A percentile compares a stretch with the other conserved stretches of the same genome.
These are phyloP conservation scores for Aurelia aurita complex sp. Pacific DNA, from an alignment of 30 jellyfish, hydroid and myxozoan species.

Conservation along the genomic window DNA sequence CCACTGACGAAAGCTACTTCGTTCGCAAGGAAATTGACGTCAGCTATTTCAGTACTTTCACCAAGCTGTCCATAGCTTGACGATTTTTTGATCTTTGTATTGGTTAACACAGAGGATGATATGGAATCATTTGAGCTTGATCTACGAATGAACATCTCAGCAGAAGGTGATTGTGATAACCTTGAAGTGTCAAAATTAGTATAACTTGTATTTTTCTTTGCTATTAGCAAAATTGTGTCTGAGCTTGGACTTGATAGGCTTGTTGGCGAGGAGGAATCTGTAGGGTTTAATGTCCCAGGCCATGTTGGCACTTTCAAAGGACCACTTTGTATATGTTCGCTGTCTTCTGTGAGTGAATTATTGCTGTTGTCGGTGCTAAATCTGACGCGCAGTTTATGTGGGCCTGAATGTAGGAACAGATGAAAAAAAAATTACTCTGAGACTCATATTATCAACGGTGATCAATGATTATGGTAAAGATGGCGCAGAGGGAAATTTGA, in stretches of 20 bases:
- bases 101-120: conserved; percentile 11
- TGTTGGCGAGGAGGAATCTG: conserved; percentile 26
- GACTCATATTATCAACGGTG: too few species aligned
- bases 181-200: neutral
- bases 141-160: conserved; percentile 38
- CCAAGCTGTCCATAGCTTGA: conserved; percentile 66
- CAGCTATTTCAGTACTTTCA: conserved; percentile 48
- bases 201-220: neutral
- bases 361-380: conserved; percentile 54
- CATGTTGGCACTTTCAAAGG: conserved; percentile 78
- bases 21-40: conserved; percentile 42
- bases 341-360: conserved; percentile 39
- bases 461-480: too few species aligned
- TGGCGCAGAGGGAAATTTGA: too few species aligned
- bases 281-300: conserved; percentile 62
- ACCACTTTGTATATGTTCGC: neutral
- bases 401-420: conserved; percentile 4
- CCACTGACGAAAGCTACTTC: conserved; percentile 68
- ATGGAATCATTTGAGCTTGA: conserved; percentile 59
- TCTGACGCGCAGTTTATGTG: conserved; percentile 59
- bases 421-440: too few species aligned
- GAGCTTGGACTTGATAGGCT: conserved; percentile 61
- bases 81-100: neutral
- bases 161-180: conserved; percentile 21
- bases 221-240: conserved; percentile 52